phyloP scores from a whole-genome alignment of 2,797 vertebrate species.

The Anguilla marmorata region DNA sequence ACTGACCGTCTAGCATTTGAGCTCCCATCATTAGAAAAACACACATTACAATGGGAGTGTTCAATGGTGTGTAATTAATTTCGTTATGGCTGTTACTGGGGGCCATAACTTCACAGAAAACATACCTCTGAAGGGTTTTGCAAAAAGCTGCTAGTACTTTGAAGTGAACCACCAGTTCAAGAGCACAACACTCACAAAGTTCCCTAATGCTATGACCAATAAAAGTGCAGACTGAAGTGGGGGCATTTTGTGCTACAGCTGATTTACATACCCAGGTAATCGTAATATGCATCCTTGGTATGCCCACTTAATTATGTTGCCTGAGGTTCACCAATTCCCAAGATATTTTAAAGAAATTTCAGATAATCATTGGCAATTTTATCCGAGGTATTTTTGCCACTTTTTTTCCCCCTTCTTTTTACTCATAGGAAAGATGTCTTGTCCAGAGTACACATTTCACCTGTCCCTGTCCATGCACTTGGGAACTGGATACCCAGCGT shows the following conservation, averaged over 20 bases:
- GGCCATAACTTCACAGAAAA: background rate
- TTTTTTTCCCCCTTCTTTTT: background rate
- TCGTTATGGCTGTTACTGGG: background rate
- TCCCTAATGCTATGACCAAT: background rate
- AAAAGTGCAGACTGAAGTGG: background rate
- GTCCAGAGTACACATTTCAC: slow-evolving; percentile 71
- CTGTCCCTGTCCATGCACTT: slow-evolving; percentile 65
- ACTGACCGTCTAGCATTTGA: background rate
- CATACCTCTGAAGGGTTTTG: background rate
- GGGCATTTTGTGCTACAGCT: background rate
- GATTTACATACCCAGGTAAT: background rate
- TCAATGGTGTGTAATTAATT: background rate
- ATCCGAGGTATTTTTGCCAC: background rate
- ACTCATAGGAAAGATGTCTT: slow-evolving; percentile 64
- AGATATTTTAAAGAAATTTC: background rate
- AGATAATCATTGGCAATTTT: background rate
- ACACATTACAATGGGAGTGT: background rate
- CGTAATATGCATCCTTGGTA: background rate
- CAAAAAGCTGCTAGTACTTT: background rate
- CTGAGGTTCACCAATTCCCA: background rate
- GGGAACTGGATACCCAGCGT: slow-evolving; percentile 78
- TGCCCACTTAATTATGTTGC: background rate
- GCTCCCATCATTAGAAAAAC: background rate
- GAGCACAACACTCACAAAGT: background rate
- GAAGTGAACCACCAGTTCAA: background rate